phyloP scores from a whole-genome alignment of 1,140 invertebrate species.

The Eupristina koningsbergeri region DNA sequence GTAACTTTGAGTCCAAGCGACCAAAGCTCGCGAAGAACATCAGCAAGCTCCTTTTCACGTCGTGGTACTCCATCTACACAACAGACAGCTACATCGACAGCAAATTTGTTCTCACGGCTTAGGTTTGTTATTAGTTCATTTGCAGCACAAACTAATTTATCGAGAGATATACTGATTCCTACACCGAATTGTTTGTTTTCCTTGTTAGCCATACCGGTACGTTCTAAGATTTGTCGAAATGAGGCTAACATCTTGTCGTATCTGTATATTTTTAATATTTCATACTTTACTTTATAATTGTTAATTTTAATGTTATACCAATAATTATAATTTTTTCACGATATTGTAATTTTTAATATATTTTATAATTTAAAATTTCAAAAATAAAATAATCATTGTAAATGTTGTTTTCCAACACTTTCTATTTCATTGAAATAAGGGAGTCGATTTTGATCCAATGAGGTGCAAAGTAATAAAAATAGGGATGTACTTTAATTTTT shows the following conservation, averaged over 20 bases:
- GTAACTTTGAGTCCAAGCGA: constrained; percentile 74
- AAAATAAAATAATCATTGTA: too few species aligned
- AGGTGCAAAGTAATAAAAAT: too few species aligned
- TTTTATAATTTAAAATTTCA: too few species aligned
- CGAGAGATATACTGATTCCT: constrained; percentile 84
- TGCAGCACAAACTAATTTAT: constrained; percentile 78
- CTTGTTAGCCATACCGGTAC: constrained; percentile 63
- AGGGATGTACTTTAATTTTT: too few species aligned
- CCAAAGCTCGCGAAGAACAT: constrained; percentile 77
- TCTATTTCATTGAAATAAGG: too few species aligned
- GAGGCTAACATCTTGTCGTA: constrained; percentile 67
- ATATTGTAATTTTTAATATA: too few species aligned
- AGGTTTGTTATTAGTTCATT: constrained; percentile 69
- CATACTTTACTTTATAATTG: background rate
- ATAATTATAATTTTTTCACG: too few species aligned
- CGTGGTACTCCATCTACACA: constrained; percentile 73
- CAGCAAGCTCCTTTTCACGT: constrained; percentile 78
- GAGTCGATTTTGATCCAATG: too few species aligned
- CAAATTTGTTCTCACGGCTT: constrained; percentile 58
- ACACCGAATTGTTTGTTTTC: constrained; percentile 77
- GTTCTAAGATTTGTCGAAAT: constrained; percentile 67
- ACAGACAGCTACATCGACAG: constrained; percentile 80
- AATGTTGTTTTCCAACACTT: too few species aligned
- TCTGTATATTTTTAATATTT: constrained; percentile 20
- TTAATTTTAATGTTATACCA: background rate